A percentile compares a stretch with the other conserved stretches of the same genome.
These are phyloP conservation scores for Trichechus manatus DNA, from an alignment of 2,113 vertebrate species.

Conservation along the genomic window DNA sequence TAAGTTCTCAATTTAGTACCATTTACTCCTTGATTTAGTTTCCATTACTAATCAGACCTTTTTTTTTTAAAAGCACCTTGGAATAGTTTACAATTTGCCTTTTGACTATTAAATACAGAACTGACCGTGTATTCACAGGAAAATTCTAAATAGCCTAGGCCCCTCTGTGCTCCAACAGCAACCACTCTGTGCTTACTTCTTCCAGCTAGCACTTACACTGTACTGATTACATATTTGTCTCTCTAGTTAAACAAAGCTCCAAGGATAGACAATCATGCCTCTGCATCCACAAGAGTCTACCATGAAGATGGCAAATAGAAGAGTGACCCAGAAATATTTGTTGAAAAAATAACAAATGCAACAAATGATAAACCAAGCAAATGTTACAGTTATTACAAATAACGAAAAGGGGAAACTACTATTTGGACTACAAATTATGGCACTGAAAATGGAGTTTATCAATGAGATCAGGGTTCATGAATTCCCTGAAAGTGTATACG, in stretches of 20 bases:
- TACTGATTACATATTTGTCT: neutral
- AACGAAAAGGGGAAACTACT: constrained; percentile 6
- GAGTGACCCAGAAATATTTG: neutral
- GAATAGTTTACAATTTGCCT: neutral
- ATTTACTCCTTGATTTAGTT: constrained; percentile 17
- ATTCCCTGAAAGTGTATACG: neutral
- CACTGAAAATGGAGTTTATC: constrained; percentile 3
- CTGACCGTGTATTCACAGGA: neutral
- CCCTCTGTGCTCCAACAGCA: neutral
- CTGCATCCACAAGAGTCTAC: neutral
- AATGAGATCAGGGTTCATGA: neutral
- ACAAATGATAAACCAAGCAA: constrained; percentile 10
- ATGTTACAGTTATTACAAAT: neutral
- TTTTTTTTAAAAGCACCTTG: neutral
- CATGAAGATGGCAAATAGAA: neutral
- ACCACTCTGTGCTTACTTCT: neutral
- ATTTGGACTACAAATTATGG: constrained; percentile 1
- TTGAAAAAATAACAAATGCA: neutral
- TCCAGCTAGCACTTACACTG: neutral
- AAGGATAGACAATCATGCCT: neutral
- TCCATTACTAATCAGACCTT: neutral
- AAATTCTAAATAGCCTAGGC: neutral
- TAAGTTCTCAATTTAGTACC: neutral
- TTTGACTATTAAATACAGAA: neutral
- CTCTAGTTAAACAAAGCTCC: neutral